Conservation (phyloP, 1,140 invertebrate genomes). For the Apolygus lucorum region DNA sequence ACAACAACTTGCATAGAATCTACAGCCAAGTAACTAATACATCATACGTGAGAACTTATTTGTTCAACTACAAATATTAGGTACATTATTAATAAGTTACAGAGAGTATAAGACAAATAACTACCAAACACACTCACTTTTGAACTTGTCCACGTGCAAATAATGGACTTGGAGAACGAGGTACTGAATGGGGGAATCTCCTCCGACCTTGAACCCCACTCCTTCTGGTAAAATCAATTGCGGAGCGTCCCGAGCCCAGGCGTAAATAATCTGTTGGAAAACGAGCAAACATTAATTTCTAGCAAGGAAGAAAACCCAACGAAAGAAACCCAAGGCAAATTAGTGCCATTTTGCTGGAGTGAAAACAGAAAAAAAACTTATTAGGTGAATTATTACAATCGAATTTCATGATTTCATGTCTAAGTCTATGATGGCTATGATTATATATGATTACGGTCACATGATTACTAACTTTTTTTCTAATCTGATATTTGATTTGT, state of each 20-base stretch:
- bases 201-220: constrained; percentile 72
- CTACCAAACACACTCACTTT: background rate
- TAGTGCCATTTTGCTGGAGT: background rate
- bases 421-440: too few relatives aligned
- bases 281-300: background rate
- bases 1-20: too few relatives aligned
- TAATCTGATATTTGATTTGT: too few relatives aligned
- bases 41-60: background rate
- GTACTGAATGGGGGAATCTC: constrained; percentile 61
- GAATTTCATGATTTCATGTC: too few relatives aligned
- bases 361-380: background rate
- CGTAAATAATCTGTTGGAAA: constrained; percentile 72
- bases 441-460: too few relatives aligned
- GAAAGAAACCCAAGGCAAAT: background rate
- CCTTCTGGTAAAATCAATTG: constrained; percentile 71
- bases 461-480: too few relatives aligned
- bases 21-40: constrained; percentile 9
- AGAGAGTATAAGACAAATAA: too few relatives aligned
- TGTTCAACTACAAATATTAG: too few relatives aligned
- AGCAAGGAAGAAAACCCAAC: background rate
- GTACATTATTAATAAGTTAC: too few relatives aligned
- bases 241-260: constrained; percentile 94
- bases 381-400: too few relatives aligned
- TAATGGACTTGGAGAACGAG: constrained; percentile 93
- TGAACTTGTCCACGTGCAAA: constrained; percentile 58